Evolutionary conservation across 92 coral and sea anemone species (phyloP).

Genomic region (Muricea muricata): DNA sequence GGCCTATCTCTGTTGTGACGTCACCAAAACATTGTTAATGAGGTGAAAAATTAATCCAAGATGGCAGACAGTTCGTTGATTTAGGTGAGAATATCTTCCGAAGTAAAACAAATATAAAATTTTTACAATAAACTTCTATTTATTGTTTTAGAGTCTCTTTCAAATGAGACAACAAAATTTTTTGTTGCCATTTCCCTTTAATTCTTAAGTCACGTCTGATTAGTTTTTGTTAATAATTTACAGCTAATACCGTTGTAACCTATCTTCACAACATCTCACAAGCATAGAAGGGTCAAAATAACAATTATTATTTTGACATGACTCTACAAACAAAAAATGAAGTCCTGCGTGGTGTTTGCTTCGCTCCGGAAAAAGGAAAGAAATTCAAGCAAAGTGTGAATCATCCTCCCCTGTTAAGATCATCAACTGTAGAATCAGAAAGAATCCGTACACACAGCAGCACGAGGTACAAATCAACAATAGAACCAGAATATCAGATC

Average conservation of each 20-base stretch:
- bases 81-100: too few relatives aligned
- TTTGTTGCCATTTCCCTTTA: too few relatives aligned
- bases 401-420: conserved; percentile 30
- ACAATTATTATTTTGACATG: conserved; percentile 62
- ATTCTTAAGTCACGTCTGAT: too few relatives aligned
- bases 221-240: background rate
- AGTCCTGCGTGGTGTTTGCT: conserved; percentile 60
- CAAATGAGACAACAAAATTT: too few relatives aligned
- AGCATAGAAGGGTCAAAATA: conserved; percentile 54
- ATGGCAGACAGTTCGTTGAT: too few relatives aligned
- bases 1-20: too few relatives aligned
- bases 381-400: conserved; percentile 54
- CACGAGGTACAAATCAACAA: background rate
- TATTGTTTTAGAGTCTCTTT: too few relatives aligned
- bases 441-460: background rate
- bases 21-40: too few relatives aligned
- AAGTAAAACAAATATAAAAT: too few relatives aligned
- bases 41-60: too few relatives aligned
- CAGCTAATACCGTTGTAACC: conserved; percentile 50
- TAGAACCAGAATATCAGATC: background rate
- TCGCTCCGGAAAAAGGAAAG: conserved; percentile 54
- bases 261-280: conserved; percentile 65
- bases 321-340: conserved; percentile 57
- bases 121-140: too few relatives aligned
- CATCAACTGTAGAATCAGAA: background rate